phyloP scores from a whole-genome alignment of 1,140 invertebrate species.

The Maconellicoccus hirsutus region DNA sequence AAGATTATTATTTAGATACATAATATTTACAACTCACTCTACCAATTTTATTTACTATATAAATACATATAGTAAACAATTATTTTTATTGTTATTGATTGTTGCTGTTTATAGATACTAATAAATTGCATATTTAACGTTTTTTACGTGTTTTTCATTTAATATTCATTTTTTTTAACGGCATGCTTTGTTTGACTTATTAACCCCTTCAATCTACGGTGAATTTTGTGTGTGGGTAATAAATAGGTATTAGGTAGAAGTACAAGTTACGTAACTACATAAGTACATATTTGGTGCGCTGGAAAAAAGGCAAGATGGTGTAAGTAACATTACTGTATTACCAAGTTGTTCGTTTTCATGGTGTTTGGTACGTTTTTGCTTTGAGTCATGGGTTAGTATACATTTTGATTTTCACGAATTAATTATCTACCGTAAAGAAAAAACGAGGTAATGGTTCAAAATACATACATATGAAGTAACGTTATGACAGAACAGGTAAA shows the following conservation, averaged over 20 bases:
- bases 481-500: too few relatives aligned
- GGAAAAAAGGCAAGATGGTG: too few relatives aligned
- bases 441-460: too few relatives aligned
- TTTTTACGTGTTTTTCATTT: neutral
- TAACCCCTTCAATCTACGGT: neutral
- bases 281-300: neutral
- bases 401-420: too few relatives aligned
- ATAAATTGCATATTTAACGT: constrained; percentile 12
- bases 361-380: too few relatives aligned
- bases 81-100: constrained; percentile 23
- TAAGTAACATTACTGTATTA: too few relatives aligned
- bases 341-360: too few relatives aligned
- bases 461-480: too few relatives aligned
- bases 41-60: constrained; percentile 19
- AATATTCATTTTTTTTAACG: neutral
- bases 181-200: neutral
- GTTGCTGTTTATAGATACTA: constrained; percentile 23
- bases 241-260: neutral
- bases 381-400: too few relatives aligned
- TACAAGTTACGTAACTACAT: neutral
- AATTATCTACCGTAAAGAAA: too few relatives aligned
- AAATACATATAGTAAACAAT: constrained; percentile 14
- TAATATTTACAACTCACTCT: constrained; percentile 1
- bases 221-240: neutral
- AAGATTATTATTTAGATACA: neutral